phyloP scores from a whole-genome alignment of 2,888 invertebrate genomes.

The Caenorhabditis sinica region DNA sequence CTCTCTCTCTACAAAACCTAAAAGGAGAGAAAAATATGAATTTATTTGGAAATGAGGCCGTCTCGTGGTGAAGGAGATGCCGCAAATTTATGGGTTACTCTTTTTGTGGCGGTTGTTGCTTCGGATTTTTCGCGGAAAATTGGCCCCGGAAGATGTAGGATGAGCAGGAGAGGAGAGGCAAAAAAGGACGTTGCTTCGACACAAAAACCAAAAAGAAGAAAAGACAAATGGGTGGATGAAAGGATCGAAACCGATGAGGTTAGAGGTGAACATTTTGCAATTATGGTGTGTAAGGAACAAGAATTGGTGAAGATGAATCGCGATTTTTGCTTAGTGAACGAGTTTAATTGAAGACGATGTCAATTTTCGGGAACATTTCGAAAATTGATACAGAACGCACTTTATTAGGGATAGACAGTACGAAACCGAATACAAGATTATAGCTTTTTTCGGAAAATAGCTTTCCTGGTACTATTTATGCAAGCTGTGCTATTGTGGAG shows the following conservation, averaged over 20 bases:
- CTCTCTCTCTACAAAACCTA: slow-evolving; percentile 36
- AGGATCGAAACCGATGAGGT: slow-evolving; percentile 20
- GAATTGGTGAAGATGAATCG: neutral
- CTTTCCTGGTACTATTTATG: too few relatives aligned
- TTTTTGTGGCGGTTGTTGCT: slow-evolving; percentile 24
- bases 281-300: neutral
- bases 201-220: slow-evolving; percentile 20
- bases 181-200: slow-evolving; percentile 15
- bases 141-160: slow-evolving; percentile 1
- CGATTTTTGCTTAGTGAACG: neutral
- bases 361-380: too few relatives aligned
- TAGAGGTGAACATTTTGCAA: slow-evolving; percentile 16
- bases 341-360: neutral
- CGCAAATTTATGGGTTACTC: slow-evolving; percentile 58
- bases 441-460: too few relatives aligned
- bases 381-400: too few relatives aligned
- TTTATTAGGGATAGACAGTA: too few relatives aligned
- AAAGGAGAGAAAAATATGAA: slow-evolving; percentile 37
- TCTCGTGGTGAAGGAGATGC: slow-evolving; percentile 32
- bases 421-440: too few relatives aligned
- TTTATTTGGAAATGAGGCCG: slow-evolving; percentile 57
- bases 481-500: too few relatives aligned
- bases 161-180: slow-evolving; percentile 7
- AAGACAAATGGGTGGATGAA: slow-evolving; percentile 34
- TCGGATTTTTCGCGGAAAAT: slow-evolving; percentile 22